Evolutionary conservation across 2,113 vertebrate genomes (phyloP), one percentile per base, ranked within the genome.

Genomic region (Archocentrus centrarchus): DNA sequence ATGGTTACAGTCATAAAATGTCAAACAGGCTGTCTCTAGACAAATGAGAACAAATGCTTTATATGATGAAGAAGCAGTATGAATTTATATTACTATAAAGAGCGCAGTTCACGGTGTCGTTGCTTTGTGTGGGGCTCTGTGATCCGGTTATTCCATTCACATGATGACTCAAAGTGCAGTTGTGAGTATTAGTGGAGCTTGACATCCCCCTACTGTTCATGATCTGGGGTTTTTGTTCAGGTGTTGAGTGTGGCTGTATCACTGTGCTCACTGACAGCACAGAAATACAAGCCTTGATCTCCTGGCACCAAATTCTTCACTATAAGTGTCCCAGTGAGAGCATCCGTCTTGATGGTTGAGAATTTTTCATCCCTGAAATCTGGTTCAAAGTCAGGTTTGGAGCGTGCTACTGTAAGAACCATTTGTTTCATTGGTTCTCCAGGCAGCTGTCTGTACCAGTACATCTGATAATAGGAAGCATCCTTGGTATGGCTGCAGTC

Each of bases 381-480:
- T 35, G 50, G 17, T 7, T 47, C 18, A 50, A 13, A 47, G 14
- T 55, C 64, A 5, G 79, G 53, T 20, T 55, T 70, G 55, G 9
- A 1, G 75, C 3, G 5, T n/a, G 30, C 53, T 50, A 37, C 9
- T 8, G 50, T 53, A 35, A 7, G 2, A 35, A 44, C 41, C 11
- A 44, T 44, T 14, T 14, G 41, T 14, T 44, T 44, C 41, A 44
- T 44, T 14, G 5, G 11, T 44, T 44, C 41, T 44, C 41, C 41
- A 13, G 41, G 41, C 13, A 44, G 41, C 41, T 44, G 41, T 53
- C 58, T 73, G 85, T 87, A 95, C 94, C 94, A 93, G 91, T 94
- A 94, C 94, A 95, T 95, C 27, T 91, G 68, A 27, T 0, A 18
- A 3, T 82, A 89, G 0, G 0, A 0, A 1, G 0, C 0, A 11